Evolutionary conservation across 2,888 invertebrate species (phyloP), one percentile per base, ranked within the genome.

Genomic region (Leptinotarsa peninsularis): DNA sequence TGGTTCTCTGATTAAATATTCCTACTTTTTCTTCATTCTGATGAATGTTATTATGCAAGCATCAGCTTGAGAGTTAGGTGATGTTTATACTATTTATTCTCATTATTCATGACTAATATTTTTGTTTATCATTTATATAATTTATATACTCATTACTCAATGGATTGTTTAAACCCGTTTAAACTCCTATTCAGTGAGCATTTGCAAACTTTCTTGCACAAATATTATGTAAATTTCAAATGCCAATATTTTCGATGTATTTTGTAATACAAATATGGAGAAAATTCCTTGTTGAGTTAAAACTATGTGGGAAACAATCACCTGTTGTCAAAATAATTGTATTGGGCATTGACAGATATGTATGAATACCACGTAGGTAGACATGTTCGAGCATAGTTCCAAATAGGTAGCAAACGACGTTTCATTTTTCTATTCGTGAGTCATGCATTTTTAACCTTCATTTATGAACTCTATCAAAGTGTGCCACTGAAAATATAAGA

Each of bases 401-500:
- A 18, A 18, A 58, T 18, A 14, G 21, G 58, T 58, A n/a, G 18
- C 23, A 52, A 52, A 21, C 14, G 13, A 58, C 21, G 58, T 58
- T 63, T 43, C 33, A 63, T 27, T 27, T 63, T 63, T 63, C 63
- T 27, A 63, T 33, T 63, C 43, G 17, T 63, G 27, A 63, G 13
- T 63, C 18, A 63, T 43, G 3, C 60, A 33, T 63, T 63, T 43
- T 63, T n/a, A 43, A 63, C 63, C 58, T 58, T 27, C 58, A 58
- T 58, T 33, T 2, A 58, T 58, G 15, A 58, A 58, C 58, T 23
- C 14, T 13, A 58, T 23, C 23, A 23, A 43, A 43, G 63, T 63
- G 63, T 63, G 43, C 63, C 63, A 63, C n/a, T 63, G 63, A 63
- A 63, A 63, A 63, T 63, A 63, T 63, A n/a, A 63, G 43, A 63